Conservation (phyloP, 2,113 vertebrate species). For the Prionailurus viverrinus region DNA sequence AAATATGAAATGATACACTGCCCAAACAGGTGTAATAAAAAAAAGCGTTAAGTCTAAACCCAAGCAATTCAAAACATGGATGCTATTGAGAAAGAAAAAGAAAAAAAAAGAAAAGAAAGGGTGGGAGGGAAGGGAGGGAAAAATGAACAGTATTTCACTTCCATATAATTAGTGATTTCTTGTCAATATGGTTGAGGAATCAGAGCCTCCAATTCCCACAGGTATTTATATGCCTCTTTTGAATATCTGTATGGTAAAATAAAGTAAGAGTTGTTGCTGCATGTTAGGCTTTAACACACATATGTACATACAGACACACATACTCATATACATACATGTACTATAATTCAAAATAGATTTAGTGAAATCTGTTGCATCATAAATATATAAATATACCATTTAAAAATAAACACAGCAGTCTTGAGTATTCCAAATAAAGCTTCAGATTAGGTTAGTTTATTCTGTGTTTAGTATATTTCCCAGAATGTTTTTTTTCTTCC, state of each 20-base stretch:
- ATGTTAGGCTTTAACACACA: neutral
- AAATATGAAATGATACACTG: conserved; percentile 63
- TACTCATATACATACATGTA: neutral
- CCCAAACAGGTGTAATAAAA: neutral
- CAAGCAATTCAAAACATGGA: neutral
- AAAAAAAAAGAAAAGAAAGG: neutral
- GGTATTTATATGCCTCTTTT: neutral
- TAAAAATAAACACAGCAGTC: neutral
- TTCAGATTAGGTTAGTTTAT: neutral
- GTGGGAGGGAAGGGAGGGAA: neutral
- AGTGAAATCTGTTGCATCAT: neutral
- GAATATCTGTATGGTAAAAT: neutral
- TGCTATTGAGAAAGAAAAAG: neutral
- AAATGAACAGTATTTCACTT: neutral
- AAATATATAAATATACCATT: neutral
- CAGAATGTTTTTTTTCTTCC: neutral
- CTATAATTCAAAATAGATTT: neutral
- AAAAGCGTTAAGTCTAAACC: conserved; percentile 42
- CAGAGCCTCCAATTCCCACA: neutral
- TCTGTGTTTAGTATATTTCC: neutral
- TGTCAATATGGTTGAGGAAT: neutral
- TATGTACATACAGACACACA: neutral
- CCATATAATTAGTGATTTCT: neutral
- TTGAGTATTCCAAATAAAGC: neutral
- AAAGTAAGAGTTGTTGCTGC: neutral